These are phyloP conservation scores for Neogale vison DNA, from an alignment of 2,113 vertebrate species.

Conservation along the genomic window DNA sequence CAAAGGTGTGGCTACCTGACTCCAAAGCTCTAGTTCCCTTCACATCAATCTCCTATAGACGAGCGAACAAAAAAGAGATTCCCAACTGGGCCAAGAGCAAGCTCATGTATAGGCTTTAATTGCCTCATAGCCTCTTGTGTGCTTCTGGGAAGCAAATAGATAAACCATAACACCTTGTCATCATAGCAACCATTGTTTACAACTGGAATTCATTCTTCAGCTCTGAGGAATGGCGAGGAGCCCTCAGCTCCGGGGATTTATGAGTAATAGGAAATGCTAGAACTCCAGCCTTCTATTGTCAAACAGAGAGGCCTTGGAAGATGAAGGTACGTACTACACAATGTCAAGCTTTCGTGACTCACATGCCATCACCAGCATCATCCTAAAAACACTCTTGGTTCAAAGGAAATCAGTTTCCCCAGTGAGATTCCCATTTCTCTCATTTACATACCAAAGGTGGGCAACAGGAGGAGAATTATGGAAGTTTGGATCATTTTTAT, in stretches of 20 bases:
- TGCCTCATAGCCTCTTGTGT: neutral
- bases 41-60: neutral
- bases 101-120: neutral
- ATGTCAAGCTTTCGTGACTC: neutral
- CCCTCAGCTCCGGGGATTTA: neutral
- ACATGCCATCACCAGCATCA: neutral
- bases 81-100: neutral
- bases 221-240: neutral
- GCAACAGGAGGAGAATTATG: neutral
- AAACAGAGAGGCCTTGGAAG: conserved; percentile 22
- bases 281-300: neutral
- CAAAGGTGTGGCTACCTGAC: neutral
- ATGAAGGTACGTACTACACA: neutral
- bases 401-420: neutral
- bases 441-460: neutral
- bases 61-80: conserved; percentile 2
- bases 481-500: neutral
- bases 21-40: conserved; percentile 10
- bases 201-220: neutral
- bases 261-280: neutral
- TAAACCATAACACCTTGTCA: neutral
- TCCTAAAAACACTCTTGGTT: neutral
- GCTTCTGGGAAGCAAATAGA: conserved; percentile 13
- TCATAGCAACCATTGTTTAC: conserved; percentile 24
- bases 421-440: neutral